Evolutionary conservation across 2,888 invertebrate species (phyloP).

Genomic region (Pyralis farinalis): DNA sequence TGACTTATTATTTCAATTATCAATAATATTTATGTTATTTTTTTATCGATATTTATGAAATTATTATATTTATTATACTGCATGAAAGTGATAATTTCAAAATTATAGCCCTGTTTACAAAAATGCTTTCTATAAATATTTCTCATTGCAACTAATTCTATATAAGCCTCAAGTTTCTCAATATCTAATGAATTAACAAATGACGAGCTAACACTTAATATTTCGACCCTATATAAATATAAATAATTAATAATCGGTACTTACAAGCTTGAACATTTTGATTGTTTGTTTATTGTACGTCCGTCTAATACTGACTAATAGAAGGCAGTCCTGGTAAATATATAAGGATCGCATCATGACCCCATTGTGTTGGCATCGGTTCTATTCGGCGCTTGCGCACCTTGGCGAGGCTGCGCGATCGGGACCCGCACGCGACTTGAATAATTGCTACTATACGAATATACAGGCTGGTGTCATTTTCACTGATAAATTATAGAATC

Average conservation of each 20-base stretch:
- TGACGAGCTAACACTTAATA: no score
- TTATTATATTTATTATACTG: no score
- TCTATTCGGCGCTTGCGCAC: slow-evolving; percentile 44
- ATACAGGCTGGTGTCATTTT: slow-evolving; percentile 40
- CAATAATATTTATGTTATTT: no score
- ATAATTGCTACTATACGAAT: slow-evolving; percentile 40
- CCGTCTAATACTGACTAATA: slow-evolving; percentile 31
- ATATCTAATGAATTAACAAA: no score
- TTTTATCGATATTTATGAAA: no score
- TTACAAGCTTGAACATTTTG: slow-evolving; percentile 79
- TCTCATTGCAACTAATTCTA: no score
- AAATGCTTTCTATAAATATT: no score
- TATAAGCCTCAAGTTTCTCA: no score
- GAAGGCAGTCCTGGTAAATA: slow-evolving; percentile 39
- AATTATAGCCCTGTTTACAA: no score
- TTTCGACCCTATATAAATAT: slow-evolving; percentile 4
- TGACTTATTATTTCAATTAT: no score
- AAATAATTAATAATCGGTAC: slow-evolving; percentile 29
- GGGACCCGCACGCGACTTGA: slow-evolving; percentile 54
- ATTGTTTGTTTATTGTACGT: slow-evolving; percentile 40
- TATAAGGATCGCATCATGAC: slow-evolving; percentile 65
- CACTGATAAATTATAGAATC: no score
- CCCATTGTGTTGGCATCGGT: slow-evolving; percentile 61
- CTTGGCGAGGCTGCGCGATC: slow-evolving; percentile 51
- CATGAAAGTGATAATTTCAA: no score